Base-by-base conservation (phyloP, 2,888 invertebrate species). In the Plutella xylostella region DNA sequence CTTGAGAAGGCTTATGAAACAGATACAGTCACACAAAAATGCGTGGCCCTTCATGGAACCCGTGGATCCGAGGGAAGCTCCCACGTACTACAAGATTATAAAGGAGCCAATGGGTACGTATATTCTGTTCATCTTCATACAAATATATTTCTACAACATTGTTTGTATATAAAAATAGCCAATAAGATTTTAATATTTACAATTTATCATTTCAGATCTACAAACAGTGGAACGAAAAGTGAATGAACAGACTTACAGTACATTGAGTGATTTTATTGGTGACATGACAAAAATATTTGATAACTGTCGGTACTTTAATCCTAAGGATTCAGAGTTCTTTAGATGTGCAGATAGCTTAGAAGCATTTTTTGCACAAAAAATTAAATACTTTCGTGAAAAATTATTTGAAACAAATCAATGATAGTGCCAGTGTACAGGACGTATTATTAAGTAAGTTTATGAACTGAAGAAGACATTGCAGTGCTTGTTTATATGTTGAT, bases 211-310 rank as follows among this genome's bases (percentile, higher is more conserved):
- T 68, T 30, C 85, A 98, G 98, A 98, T 89, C 86, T 98, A 57
- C 93, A 95, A 73, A 94, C 93, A 58, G 93, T 98, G 57, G 96
- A 96, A 77, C 86, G 87, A 53, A 92, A 94, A 80, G 91, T 97
- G 68, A 91, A 91, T 63, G 90, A 91, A 57, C 89, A 90, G 65
- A 87, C 86, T 42, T 98, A 98, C 74, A 90, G 89, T 65, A 93
- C 91, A 68, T 86, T 98, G 57, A 92, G 94, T 70, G 97, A 98
- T 69, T 97, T 98, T 76, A 94, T 97, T 65, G 95, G 95, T 69
- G 98, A 98, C 73, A 95, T 98, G 90, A 97, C 96, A 51, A 96
- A 96, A 82, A 96, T 99, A 68, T 98, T 98, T 79, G 97, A 98
- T 84, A 99, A 99, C 82, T 98, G 98, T 86, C 92, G 98, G 55